Conservation (phyloP, 2,113 vertebrate species). For the Puntigrus tetrazona region DNA sequence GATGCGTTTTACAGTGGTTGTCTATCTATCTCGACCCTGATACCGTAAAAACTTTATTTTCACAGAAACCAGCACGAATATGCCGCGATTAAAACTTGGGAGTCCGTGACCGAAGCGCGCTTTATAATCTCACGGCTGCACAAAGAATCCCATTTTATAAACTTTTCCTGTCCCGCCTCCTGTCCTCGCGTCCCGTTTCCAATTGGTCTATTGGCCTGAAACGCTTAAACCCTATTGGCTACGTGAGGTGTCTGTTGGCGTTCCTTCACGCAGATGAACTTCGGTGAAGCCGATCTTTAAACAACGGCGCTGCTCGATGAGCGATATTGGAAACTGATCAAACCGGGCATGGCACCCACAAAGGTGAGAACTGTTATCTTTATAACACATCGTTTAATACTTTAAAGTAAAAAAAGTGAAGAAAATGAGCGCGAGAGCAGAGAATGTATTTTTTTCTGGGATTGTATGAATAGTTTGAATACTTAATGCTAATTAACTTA, state of each 20-base stretch:
- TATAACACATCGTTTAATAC: not conserved
- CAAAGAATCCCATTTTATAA: conserved; percentile 48
- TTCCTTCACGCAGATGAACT: conserved; percentile 50
- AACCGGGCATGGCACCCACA: conserved; percentile 57
- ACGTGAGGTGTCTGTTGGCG: conserved; percentile 39
- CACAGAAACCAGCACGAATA: not conserved
- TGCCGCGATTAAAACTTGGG: not conserved
- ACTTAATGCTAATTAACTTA: not conserved
- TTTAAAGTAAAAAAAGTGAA: not conserved
- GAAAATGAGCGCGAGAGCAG: not conserved
- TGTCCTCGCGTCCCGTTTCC: not conserved
- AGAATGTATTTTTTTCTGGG: not conserved
- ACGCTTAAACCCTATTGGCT: conserved; percentile 61
- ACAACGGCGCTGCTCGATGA: conserved; percentile 51
- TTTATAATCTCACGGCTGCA: conserved; percentile 7
- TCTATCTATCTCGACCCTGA: too few species aligned
- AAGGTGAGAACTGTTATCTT: conserved; percentile 43
- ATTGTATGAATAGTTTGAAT: conserved; percentile 1
- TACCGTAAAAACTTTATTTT: not conserved
- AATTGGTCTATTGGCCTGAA: conserved; percentile 59
- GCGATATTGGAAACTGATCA: conserved; percentile 50
- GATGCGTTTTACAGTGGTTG: not conserved
- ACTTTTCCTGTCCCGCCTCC: conserved; percentile 58
- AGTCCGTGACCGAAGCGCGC: not conserved
- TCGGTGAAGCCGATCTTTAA: conserved; percentile 34